phyloP scores from a whole-genome alignment of 2,888 invertebrate genomes.

The Prosapia bicincta region DNA sequence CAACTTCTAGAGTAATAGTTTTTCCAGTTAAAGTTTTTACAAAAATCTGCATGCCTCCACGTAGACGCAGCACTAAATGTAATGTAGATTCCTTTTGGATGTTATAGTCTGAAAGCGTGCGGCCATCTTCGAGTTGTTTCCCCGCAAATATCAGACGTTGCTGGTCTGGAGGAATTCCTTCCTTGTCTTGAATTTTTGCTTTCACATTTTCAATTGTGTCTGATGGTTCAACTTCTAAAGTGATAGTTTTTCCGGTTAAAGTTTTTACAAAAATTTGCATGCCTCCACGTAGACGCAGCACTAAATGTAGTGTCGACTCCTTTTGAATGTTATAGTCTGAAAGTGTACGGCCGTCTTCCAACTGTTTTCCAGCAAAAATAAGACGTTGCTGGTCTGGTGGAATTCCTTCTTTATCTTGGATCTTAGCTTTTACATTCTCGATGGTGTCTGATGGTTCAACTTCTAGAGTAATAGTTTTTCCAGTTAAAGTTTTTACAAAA shows the following conservation, averaged over 20 bases:
- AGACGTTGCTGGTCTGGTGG: slow-evolving; percentile 59
- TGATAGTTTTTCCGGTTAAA: slow-evolving; percentile 51
- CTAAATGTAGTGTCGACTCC: slow-evolving; percentile 53
- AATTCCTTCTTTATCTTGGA: slow-evolving; percentile 58
- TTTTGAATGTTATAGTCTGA: slow-evolving; percentile 62
- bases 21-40: slow-evolving; percentile 51
- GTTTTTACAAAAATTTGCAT: slow-evolving; percentile 59
- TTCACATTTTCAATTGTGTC: slow-evolving; percentile 62
- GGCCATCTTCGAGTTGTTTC: slow-evolving; percentile 48
- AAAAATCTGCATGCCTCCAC: slow-evolving; percentile 60
- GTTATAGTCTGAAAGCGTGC: slow-evolving; percentile 55
- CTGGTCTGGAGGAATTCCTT: slow-evolving; percentile 58
- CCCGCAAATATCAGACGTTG: slow-evolving; percentile 53
- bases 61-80: slow-evolving; percentile 54
- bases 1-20: slow-evolving; percentile 49
- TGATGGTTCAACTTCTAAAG: slow-evolving; percentile 53
- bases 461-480: slow-evolving; percentile 52
- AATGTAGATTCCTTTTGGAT: slow-evolving; percentile 57
- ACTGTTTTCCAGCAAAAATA: slow-evolving; percentile 57
- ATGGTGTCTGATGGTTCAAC: slow-evolving; percentile 59
- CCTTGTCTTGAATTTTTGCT: slow-evolving; percentile 57
- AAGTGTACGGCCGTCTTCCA: slow-evolving; percentile 56
- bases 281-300: slow-evolving; percentile 53
- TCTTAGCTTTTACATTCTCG: slow-evolving; percentile 58
- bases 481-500: slow-evolving; percentile 51